Evolutionary conservation across 1,140 invertebrate species (phyloP).

Genomic region (Drosophila suzukii): DNA sequence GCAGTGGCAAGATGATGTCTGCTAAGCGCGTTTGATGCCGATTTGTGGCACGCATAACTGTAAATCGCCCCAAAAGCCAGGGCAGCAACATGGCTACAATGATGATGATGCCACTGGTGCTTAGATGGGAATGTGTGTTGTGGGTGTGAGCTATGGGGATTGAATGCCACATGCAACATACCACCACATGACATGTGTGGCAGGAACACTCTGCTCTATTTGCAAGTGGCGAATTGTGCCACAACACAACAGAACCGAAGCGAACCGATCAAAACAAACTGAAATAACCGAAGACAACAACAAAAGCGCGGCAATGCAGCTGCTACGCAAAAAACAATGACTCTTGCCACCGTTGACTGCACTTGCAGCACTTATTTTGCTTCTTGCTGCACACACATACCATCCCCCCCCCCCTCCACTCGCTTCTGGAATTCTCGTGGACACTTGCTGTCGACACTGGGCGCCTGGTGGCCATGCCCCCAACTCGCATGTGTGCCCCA

Average conservation of each 20-base stretch:
- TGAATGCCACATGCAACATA: not conserved
- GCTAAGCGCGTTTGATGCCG: constrained; percentile 69
- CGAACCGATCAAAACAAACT: constrained; percentile 1
- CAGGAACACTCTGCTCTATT: constrained; percentile 9
- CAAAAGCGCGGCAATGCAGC: constrained; percentile 7
- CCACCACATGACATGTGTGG: not conserved
- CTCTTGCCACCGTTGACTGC: not conserved
- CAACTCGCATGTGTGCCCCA: constrained; percentile 15
- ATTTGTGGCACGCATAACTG: constrained; percentile 76
- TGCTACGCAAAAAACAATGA: constrained; percentile 24
- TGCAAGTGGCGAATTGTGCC: constrained; percentile 10
- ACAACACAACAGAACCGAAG: not conserved
- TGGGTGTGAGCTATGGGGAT: too few species aligned
- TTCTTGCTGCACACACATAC: not conserved
- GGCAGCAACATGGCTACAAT: not conserved
- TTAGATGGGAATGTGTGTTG: not conserved
- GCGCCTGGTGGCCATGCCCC: constrained; percentile 39
- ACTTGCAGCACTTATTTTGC: constrained; percentile 41
- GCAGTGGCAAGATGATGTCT: constrained; percentile 55
- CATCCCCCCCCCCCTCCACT: not conserved
- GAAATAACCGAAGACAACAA: constrained; percentile 22
- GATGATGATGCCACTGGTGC: constrained; percentile 2
- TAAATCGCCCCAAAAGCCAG: constrained; percentile 54
- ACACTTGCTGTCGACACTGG: constrained; percentile 35
- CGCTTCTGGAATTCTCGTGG: constrained; percentile 16